phyloP scores from a whole-genome alignment of 2,797 vertebrate species.

The Sciurus carolinensis region DNA sequence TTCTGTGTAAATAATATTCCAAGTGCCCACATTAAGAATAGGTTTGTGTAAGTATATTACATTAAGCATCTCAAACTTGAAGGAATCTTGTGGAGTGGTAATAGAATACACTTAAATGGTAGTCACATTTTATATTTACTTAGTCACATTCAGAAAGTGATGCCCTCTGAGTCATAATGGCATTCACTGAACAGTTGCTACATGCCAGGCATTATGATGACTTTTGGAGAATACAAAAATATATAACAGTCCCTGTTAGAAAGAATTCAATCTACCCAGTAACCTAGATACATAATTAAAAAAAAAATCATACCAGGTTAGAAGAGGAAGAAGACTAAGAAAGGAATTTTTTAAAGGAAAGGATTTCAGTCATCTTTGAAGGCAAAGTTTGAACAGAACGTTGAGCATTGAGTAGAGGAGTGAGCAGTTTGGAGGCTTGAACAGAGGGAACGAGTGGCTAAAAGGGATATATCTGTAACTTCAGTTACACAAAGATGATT shows the following conservation, averaged over 20 bases:
- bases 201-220: not conserved
- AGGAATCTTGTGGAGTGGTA: not conserved
- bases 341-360: not conserved
- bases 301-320: not conserved
- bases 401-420: not conserved
- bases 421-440: not conserved
- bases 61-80: not conserved
- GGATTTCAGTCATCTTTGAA: slow-evolving; percentile 2
- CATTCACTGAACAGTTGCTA: not conserved
- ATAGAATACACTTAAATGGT: not conserved
- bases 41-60: not conserved
- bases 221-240: not conserved
- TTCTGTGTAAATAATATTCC: not conserved
- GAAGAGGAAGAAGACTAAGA: not conserved
- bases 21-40: too few species aligned
- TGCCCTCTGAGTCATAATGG: not conserved
- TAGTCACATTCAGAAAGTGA: not conserved
- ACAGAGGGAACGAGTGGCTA: not conserved
- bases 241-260: not conserved
- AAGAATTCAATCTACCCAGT: not conserved
- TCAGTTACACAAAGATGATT: not conserved
- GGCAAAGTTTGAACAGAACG: not conserved
- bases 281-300: not conserved
- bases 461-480: not conserved
- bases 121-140: not conserved